Evolutionary conservation across 30 jellyfish, hydroid and myxozoan species (phyloP).

Genomic region (Aurelia coerulea): DNA sequence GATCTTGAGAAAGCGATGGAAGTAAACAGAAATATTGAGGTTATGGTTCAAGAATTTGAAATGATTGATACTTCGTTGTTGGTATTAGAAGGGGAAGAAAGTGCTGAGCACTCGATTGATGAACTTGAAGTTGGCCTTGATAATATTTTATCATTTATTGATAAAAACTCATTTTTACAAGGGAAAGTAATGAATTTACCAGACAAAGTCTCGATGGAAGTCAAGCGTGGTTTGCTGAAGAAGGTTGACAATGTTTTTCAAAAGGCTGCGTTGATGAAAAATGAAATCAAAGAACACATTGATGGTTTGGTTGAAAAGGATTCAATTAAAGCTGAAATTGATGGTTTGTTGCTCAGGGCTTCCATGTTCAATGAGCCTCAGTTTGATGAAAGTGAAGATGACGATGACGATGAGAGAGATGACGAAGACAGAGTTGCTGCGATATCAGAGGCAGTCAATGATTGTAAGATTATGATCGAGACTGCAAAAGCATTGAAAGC

Average conservation of each 20-base stretch:
- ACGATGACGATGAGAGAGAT: constrained; percentile 1
- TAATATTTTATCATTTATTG: constrained; percentile 3
- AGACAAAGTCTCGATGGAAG: neutral
- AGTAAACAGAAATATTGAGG: constrained; percentile 13
- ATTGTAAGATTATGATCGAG: constrained; percentile 19
- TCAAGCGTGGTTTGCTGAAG: constrained; percentile 18
- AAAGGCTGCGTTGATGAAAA: constrained; percentile 17
- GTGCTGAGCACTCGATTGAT: neutral
- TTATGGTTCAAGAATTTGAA: constrained; percentile 15
- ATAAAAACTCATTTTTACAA: constrained; percentile 11
- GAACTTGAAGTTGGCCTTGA: constrained; percentile 1
- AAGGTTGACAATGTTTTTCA: constrained; percentile 9
- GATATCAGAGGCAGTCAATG: neutral
- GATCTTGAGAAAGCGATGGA: constrained; percentile 50
- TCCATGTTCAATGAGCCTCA: constrained; percentile 42
- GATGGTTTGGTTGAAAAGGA: constrained; percentile 1
- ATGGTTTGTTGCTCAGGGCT: constrained; percentile 18
- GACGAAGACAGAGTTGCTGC: neutral
- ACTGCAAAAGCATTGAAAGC: constrained; percentile 1
- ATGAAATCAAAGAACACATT: neutral
- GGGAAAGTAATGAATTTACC: constrained; percentile 26
- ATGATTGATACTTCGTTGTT: constrained; percentile 4
- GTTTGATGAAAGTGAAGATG: constrained; percentile 20
- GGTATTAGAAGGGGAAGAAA: neutral
- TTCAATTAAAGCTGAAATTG: constrained; percentile 17